A percentile compares a stretch with the other conserved stretches of the same genome.
phyloP scores from a whole-genome alignment of 2,113 vertebrate species.

The Pantherophis guttatus region DNA sequence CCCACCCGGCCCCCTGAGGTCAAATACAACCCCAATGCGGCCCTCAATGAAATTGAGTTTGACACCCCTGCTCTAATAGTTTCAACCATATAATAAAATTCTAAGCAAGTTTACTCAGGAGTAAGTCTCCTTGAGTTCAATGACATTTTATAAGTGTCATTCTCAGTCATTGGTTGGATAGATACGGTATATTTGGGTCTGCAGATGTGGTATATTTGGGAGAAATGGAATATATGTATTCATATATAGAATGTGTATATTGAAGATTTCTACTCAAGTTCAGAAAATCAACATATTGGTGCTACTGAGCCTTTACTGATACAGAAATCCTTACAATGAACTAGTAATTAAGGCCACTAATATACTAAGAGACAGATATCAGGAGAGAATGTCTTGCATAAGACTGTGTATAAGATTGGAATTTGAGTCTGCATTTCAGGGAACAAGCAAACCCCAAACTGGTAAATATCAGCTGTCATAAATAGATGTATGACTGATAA shows the following conservation, averaged over 20 bases:
- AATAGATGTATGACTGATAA: background rate
- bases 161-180: background rate
- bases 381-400: background rate
- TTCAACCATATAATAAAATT: no score
- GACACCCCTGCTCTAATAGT: background rate
- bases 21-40: no score
- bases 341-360: background rate
- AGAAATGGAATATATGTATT: background rate
- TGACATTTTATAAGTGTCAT: background rate
- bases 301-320: background rate
- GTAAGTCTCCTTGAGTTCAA: background rate
- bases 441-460: background rate
- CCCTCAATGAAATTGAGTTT: no score
- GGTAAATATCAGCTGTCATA: background rate
- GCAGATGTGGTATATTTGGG: background rate
- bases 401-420: background rate
- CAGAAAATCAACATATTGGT: background rate
- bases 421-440: no score
- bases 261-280: background rate
- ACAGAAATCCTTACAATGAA: background rate
- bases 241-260: background rate
- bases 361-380: background rate
- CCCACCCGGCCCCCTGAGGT: no score
- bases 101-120: background rate
- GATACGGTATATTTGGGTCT: background rate